Evolutionary conservation across 2,113 vertebrate species (phyloP).

Genomic region (Takifugu bimaculatus): DNA sequence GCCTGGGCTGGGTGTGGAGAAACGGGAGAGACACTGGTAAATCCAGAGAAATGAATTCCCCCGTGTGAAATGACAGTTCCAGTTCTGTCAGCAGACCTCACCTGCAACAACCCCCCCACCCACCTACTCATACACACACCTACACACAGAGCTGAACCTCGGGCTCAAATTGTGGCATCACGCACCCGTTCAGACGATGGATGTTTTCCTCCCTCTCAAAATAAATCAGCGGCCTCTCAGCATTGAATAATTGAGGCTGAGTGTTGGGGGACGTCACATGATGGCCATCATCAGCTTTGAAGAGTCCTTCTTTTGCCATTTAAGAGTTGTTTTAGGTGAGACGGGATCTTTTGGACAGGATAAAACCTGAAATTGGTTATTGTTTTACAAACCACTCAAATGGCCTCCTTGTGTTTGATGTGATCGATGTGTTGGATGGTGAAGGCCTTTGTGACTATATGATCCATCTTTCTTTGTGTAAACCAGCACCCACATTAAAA

Average conservation of each 20-base stretch:
- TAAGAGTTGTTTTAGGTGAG: slow-evolving; percentile 7
- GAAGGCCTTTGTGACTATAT: too few relatives aligned
- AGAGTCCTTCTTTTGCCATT: slow-evolving; percentile 8
- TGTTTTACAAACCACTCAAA: slow-evolving; percentile 8
- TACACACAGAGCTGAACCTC: slow-evolving; percentile 4
- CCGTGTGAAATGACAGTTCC: slow-evolving; percentile 65
- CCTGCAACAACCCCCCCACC: slow-evolving; percentile 29
- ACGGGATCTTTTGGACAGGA: slow-evolving; percentile 12
- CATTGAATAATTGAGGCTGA: slow-evolving; percentile 35
- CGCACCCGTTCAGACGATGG: slow-evolving; percentile 18
- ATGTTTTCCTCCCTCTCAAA: slow-evolving; percentile 30
- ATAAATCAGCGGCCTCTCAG: slow-evolving; percentile 1
- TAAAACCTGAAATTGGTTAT: slow-evolving; percentile 31
- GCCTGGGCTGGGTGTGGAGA: neutral
- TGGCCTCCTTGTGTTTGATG: slow-evolving; percentile 43
- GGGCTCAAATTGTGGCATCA: slow-evolving; percentile 18
- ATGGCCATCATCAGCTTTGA: neutral
- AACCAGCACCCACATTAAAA: too few relatives aligned
- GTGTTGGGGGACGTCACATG: slow-evolving; percentile 10
- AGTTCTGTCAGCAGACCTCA: slow-evolving; percentile 67
- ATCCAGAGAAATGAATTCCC: slow-evolving; percentile 47
- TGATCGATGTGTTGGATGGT: slow-evolving; percentile 37
- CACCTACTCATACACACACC: neutral
- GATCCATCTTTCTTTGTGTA: too few relatives aligned
- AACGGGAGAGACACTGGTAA: slow-evolving; percentile 12